Base-by-base conservation (phyloP, 2,888 invertebrate genomes). In the Diarsia brunnea region DNA sequence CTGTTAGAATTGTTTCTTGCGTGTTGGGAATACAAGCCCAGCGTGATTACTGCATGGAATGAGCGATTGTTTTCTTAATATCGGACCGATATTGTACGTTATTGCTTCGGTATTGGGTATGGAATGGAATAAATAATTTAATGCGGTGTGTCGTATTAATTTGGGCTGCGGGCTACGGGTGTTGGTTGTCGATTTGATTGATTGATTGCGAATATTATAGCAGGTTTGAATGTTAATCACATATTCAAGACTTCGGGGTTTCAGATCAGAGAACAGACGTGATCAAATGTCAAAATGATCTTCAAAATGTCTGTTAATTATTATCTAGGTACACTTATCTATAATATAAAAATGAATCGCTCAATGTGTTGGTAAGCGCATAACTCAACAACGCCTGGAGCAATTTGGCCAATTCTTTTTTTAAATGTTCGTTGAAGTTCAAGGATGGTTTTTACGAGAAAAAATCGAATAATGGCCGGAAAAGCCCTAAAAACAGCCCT, bases 1-100 rank as follows among this genome's bases (percentile, higher is more conserved):
- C 92, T 89, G 90, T 88, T 91, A 88, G 91, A 91, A 93, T 91
- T 91, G 93, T 89, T 91, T 84, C 88, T 89, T 89, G 89, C 90
- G 92, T 90, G 91, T 86, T 76, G 92, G 92, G 91, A 93, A 92
- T 92, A 86, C 81, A 90, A 69, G 68, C 73, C 85, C 81, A 78
- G 82, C 86, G 87, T 93, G 93, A 92, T 92, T 93, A 92, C 91
- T 78, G 81, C 61, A 64, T 73, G 66, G 86, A 85, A 88, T 88
- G 89, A 90, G 82, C 86, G 86, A 89, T 90, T 90, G 90, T 87
- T 90, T 87, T 87, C 81, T 85, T 84, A 86, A 86, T 83, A 80
- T 78, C 74, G 61, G 53, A 70, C 71, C 75, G 72, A 73, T 86
- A 87, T 88, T 88, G 78, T 58, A 69, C 77, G 80, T 70, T 86